phyloP scores from a whole-genome alignment of 2,113 vertebrate genomes.

The Panurus biarmicus region DNA sequence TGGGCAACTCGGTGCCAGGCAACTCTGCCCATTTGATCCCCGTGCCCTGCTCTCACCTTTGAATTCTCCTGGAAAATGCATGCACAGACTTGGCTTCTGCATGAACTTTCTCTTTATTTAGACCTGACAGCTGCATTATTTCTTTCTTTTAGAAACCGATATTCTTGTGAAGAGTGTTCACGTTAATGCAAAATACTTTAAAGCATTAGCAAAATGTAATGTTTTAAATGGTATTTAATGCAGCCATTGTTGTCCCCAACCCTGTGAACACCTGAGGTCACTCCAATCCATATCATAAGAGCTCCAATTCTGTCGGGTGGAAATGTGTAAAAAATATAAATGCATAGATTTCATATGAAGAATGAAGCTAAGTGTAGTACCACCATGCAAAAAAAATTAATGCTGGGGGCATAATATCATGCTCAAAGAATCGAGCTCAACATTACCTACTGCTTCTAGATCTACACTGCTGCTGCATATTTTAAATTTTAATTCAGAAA shows the following conservation, averaged over 20 bases:
- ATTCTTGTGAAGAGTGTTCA: not conserved
- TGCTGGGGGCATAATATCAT: not conserved
- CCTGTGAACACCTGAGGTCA: not conserved
- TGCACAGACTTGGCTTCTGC: not conserved
- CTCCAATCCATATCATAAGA: not conserved
- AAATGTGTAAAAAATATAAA: not conserved
- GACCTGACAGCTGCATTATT: not conserved
- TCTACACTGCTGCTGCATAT: not conserved
- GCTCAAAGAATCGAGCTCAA: not conserved
- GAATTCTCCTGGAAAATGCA: not conserved
- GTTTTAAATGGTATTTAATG: not conserved
- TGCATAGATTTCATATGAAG: not conserved
- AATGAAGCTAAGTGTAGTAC: not conserved
- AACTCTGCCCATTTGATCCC: not conserved
- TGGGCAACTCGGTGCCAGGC: not conserved
- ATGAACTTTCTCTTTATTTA: not conserved
- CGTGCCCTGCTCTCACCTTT: not conserved
- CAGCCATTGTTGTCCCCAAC: not conserved
- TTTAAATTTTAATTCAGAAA: slow-evolving; percentile 43
- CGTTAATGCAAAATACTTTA: not conserved
- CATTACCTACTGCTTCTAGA: not conserved
- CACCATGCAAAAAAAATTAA: not conserved
- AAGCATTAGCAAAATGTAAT: not conserved
- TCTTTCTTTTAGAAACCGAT: not conserved
- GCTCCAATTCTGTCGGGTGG: not conserved